Percentiles rank a stretch among this genome's conserved stretches.
Conservation (phyloP, 2,113 vertebrate genomes). For the Toxotes chatareus region DNA sequence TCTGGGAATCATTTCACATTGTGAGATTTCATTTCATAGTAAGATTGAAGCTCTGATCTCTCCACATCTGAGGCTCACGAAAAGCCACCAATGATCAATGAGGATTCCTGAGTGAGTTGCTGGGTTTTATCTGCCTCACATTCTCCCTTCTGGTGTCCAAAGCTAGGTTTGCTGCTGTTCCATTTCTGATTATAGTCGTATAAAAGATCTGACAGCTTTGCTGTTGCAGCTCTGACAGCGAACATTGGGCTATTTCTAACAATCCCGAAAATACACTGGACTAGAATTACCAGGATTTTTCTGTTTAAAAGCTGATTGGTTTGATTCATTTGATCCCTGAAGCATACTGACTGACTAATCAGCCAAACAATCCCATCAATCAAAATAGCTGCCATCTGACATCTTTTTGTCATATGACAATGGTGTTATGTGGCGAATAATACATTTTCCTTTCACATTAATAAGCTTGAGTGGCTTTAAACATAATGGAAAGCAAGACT, state of each 20-base stretch:
- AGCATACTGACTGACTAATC: constrained; percentile 62
- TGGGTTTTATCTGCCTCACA: constrained; percentile 64
- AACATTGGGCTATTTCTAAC: constrained; percentile 41
- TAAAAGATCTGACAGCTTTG: constrained; percentile 55
- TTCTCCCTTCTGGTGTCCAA: constrained; percentile 66
- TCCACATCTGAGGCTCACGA: constrained; percentile 72
- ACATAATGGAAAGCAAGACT: constrained; percentile 80
- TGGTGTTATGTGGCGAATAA: constrained; percentile 70
- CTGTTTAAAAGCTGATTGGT: constrained; percentile 61
- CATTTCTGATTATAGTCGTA: constrained; percentile 47
- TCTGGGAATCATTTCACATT: constrained; percentile 75
- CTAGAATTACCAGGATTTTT: constrained; percentile 40
- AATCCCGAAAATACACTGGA: constrained; percentile 56
- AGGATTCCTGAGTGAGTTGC: constrained; percentile 72
- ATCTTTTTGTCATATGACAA: constrained; percentile 78
- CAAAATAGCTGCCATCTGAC: constrained; percentile 65
- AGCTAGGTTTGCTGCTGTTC: constrained; percentile 53
- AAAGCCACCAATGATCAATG: constrained; percentile 77
- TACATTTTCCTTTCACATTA: constrained; percentile 80
- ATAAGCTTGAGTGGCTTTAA: constrained; percentile 82
- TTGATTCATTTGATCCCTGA: constrained; percentile 58
- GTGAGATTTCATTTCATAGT: constrained; percentile 73
- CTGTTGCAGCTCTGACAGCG: constrained; percentile 31
- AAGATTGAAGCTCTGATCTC: constrained; percentile 76
- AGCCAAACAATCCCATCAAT: constrained; percentile 66